phyloP scores from a whole-genome alignment of 2,888 invertebrate species.

The Adineta ricciae region DNA sequence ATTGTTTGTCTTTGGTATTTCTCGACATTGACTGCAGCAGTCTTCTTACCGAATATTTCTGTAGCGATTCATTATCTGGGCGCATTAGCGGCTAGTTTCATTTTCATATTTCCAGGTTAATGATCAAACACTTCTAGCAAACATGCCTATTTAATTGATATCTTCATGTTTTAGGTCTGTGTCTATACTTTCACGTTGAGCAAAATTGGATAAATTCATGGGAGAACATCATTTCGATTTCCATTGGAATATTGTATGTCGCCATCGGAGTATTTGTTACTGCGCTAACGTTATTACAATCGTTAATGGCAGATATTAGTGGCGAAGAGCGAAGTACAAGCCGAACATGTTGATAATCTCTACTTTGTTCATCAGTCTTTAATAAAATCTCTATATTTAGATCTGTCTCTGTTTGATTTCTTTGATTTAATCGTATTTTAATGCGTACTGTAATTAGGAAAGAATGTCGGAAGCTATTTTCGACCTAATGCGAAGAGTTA shows the following conservation, averaged over 20 bases:
- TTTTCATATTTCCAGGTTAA: constrained; percentile 55
- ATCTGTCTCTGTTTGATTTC: background rate
- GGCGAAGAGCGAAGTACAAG: background rate
- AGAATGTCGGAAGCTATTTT: no score
- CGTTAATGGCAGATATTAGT: constrained; percentile 40
- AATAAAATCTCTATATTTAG: background rate
- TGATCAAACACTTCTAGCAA: no score
- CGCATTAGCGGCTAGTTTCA: constrained; percentile 57
- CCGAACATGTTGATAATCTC: background rate
- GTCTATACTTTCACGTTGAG: background rate
- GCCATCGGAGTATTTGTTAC: constrained; percentile 46
- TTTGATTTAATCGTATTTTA: no score
- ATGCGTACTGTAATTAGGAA: no score
- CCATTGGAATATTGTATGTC: constrained; percentile 40
- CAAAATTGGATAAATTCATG: constrained; percentile 19
- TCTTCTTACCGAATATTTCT: constrained; percentile 57
- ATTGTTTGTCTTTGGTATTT: constrained; percentile 56
- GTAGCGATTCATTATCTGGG: constrained; percentile 57
- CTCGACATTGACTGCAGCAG: constrained; percentile 53
- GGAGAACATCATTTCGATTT: constrained; percentile 36
- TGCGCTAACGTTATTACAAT: constrained; percentile 46
- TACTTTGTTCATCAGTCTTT: background rate
- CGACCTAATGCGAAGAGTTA: no score
- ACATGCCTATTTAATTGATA: no score
- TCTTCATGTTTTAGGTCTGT: constrained; percentile 18